Conservation (phyloP, 2,797 vertebrate species). For the Percopsis omiscomaycus region DNA sequence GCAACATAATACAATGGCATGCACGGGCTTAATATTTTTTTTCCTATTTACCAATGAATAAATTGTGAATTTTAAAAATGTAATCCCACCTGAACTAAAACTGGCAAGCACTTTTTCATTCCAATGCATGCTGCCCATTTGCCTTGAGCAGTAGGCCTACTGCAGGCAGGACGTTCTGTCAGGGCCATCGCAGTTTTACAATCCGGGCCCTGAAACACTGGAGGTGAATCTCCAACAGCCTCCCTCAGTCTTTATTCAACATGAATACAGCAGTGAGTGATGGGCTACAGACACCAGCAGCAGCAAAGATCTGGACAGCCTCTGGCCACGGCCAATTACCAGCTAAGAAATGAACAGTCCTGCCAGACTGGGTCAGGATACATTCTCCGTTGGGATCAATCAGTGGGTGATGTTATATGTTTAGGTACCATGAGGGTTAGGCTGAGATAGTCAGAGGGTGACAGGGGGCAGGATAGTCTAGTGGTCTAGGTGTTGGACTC, state of each 20-base stretch:
- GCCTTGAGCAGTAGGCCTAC: constrained; percentile 18
- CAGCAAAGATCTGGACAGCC: constrained; percentile 49
- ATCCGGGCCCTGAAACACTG: constrained; percentile 39
- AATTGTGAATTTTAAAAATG: no score
- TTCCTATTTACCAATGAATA: no score
- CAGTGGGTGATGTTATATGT: constrained; percentile 26
- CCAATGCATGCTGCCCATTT: background rate
- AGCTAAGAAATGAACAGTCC: constrained; percentile 62
- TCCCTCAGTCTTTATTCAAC: constrained; percentile 35
- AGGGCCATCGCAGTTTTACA: constrained; percentile 6
- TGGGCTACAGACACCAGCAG: constrained; percentile 33
- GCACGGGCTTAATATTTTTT: no score
- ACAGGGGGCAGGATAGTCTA: no score
- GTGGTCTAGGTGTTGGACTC: no score
- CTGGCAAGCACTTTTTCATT: no score
- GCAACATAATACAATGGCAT: no score
- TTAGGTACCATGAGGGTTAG: constrained; percentile 20
- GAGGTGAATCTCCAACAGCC: constrained; percentile 17
- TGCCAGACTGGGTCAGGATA: constrained; percentile 24
- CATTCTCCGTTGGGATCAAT: constrained; percentile 46
- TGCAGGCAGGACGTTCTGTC: background rate
- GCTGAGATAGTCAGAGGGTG: constrained; percentile 18
- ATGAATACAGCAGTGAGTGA: constrained; percentile 47
- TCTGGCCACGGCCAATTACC: constrained; percentile 33
- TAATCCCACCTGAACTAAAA: no score